A percentile compares a stretch with the other conserved stretches of the same genome.
These are phyloP conservation scores for Eulemur macaco DNA, from an alignment of 2,113 vertebrate species.

Conservation along the genomic window DNA sequence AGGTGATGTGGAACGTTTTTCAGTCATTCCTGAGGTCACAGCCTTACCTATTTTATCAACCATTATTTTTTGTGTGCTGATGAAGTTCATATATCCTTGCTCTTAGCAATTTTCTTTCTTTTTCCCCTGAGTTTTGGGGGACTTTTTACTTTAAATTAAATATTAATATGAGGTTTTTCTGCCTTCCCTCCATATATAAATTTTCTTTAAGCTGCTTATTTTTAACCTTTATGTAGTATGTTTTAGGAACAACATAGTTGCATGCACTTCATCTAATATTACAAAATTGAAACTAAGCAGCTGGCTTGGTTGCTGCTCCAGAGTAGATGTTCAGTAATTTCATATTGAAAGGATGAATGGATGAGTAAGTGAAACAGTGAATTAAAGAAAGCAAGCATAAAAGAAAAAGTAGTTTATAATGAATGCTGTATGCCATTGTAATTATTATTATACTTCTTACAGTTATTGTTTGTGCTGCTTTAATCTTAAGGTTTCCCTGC, in stretches of 20 bases:
- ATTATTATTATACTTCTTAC: neutral
- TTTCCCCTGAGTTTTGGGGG: conserved; percentile 64
- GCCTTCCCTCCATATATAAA: conserved; percentile 62
- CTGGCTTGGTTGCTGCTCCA: neutral
- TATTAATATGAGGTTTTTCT: conserved; percentile 66
- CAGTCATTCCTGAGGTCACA: neutral
- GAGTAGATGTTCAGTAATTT: neutral
- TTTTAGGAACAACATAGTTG: conserved; percentile 16
- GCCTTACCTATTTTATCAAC: conserved; percentile 45
- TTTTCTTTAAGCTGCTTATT: conserved; percentile 67
- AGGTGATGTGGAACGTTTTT: neutral
- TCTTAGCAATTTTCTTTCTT: neutral
- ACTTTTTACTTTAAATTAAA: conserved; percentile 78
- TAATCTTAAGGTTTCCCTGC: conserved; percentile 53
- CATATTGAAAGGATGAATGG: neutral
- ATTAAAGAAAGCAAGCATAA: neutral
- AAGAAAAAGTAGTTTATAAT: neutral
- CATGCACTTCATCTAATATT: neutral
- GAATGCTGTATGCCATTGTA: neutral
- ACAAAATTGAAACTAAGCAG: conserved; percentile 11
- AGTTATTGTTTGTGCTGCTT: conserved; percentile 42
- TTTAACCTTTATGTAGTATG: neutral
- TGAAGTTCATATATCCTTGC: conserved; percentile 62
- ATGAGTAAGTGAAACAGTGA: neutral
- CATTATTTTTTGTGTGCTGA: conserved; percentile 69